phyloP scores from a whole-genome alignment of 2,797 vertebrate genomes.

The Pipistrellus kuhlii region DNA sequence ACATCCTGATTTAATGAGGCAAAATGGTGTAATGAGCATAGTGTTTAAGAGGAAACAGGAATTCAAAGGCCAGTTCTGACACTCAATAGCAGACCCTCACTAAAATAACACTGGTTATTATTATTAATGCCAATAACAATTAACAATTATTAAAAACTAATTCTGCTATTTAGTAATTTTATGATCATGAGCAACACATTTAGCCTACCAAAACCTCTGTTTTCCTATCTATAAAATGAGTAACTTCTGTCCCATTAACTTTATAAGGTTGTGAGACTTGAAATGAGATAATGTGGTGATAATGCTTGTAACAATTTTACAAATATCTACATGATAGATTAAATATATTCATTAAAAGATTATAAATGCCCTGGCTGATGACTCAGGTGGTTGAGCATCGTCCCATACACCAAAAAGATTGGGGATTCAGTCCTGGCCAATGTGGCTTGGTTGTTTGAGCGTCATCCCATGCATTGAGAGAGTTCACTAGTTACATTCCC shows the following conservation, averaged over 20 bases:
- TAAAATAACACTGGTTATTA: neutral
- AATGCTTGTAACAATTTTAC: neutral
- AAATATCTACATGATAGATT: slow-evolving; percentile 26
- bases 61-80: slow-evolving; percentile 20
- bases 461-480: neutral
- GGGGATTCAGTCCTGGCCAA: neutral
- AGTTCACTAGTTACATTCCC: neutral
- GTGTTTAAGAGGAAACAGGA: slow-evolving; percentile 26
- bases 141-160: slow-evolving; percentile 43
- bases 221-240: slow-evolving; percentile 36
- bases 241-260: slow-evolving; percentile 2
- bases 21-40: neutral
- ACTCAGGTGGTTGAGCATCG: neutral
- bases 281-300: neutral
- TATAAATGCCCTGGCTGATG: neutral
- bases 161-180: slow-evolving; percentile 16
- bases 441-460: neutral
- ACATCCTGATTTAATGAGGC: neutral
- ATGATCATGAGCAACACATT: slow-evolving; percentile 23
- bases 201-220: slow-evolving; percentile 13
- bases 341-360: slow-evolving; percentile 16
- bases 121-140: neutral
- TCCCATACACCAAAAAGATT: neutral
- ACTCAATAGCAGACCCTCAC: neutral
- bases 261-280: neutral